Percentiles rank a stretch among this genome's conserved stretches.
phyloP scores from a whole-genome alignment of 2,797 vertebrate genomes.

The Otolemur crassicaudatus region DNA sequence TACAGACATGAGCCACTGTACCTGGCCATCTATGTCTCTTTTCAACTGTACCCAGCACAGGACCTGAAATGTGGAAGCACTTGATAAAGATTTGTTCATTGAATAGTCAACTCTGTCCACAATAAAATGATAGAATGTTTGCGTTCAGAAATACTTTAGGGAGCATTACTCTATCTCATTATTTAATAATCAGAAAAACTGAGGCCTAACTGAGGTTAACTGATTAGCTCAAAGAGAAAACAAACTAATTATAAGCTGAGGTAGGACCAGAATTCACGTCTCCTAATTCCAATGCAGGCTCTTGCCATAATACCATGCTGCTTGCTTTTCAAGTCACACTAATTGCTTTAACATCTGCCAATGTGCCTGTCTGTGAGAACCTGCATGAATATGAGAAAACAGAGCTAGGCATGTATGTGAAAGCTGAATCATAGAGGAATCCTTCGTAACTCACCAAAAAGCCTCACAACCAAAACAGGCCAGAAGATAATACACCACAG shows the following conservation, averaged over 20 bases:
- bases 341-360: background rate
- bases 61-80: background rate
- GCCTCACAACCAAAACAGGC: background rate
- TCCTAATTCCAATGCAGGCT: background rate
- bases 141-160: background rate
- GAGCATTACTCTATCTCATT: background rate
- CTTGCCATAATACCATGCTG: background rate
- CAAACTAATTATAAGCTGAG: background rate
- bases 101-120: background rate
- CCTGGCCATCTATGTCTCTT: background rate
- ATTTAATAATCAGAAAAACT: slow-evolving; percentile 30
- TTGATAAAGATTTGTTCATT: background rate
- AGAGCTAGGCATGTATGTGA: background rate
- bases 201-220: background rate
- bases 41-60: background rate
- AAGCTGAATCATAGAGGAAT: background rate
- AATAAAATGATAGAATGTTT: background rate
- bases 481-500: background rate
- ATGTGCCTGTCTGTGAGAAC: background rate
- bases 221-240: background rate
- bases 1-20: background rate
- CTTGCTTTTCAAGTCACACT: background rate
- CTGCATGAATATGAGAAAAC: background rate
- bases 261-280: background rate
- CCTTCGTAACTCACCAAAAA: background rate